Conservation (phyloP, 2,888 invertebrate species). For the Diogma glabrata region DNA sequence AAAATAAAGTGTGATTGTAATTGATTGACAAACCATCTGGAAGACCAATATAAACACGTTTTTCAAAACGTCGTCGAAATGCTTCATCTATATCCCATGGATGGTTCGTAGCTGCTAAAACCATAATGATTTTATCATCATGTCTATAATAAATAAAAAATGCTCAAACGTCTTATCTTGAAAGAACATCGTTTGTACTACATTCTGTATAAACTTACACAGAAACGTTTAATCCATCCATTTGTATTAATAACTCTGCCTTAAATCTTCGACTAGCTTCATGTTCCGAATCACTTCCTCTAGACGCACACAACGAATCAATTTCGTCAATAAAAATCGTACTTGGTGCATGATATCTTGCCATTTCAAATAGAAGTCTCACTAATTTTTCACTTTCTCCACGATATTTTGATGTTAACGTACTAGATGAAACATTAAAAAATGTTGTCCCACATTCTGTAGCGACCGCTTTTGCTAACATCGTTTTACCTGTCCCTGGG, state of each 20-base stretch:
- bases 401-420: conserved; percentile 78
- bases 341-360: conserved; percentile 76
- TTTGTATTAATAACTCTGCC: conserved; percentile 79
- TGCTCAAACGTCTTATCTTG: neutral
- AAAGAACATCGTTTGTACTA: neutral
- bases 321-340: conserved; percentile 89
- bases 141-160: conserved; percentile 27
- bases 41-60: conserved; percentile 77
- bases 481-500: conserved; percentile 56
- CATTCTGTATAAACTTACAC: conserved; percentile 34
- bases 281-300: conserved; percentile 77
- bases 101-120: conserved; percentile 81
- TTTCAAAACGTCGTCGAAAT: conserved; percentile 71
- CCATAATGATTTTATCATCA: conserved; percentile 65
- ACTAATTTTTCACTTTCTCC: conserved; percentile 87
- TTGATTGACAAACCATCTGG: conserved; percentile 48
- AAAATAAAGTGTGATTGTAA: neutral
- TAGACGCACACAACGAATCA: conserved; percentile 70
- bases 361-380: conserved; percentile 78
- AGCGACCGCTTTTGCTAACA: conserved; percentile 76
- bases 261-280: conserved; percentile 78
- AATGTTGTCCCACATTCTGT: conserved; percentile 82
- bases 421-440: conserved; percentile 78
- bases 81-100: conserved; percentile 90
- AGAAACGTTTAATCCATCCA: conserved; percentile 68